Evolutionary conservation across 2,797 vertebrate species (phyloP).

Genomic region (Lacerta viridis): DNA sequence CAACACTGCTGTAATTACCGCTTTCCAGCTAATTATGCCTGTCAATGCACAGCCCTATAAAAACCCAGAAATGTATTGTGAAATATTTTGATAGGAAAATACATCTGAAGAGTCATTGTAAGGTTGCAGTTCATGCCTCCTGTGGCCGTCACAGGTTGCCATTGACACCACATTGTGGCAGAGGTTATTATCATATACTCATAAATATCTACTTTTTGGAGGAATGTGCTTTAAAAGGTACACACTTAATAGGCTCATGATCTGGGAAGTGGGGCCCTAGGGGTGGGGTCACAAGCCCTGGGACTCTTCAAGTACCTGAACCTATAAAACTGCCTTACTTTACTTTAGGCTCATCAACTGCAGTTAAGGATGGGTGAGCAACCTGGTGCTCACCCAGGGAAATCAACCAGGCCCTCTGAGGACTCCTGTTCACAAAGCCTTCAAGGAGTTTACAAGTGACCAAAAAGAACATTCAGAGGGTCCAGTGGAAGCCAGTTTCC

Average conservation of each 20-base stretch:
- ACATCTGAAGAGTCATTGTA: not conserved
- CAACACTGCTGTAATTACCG: not conserved
- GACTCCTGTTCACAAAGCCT: no score
- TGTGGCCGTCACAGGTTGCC: not conserved
- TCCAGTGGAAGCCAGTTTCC: not conserved
- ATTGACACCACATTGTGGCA: not conserved
- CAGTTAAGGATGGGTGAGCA: not conserved
- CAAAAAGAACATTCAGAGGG: not conserved
- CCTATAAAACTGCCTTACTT: no score
- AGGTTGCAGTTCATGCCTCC: not conserved
- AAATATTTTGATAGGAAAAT: conserved; percentile 7
- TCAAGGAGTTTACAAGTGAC: not conserved
- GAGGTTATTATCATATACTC: not conserved
- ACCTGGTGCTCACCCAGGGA: not conserved
- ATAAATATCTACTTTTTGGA: not conserved
- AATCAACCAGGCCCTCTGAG: not conserved
- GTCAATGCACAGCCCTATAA: not conserved
- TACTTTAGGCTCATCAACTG: no score
- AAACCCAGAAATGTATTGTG: not conserved
- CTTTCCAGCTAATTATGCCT: not conserved
- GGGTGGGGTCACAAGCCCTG: not conserved
- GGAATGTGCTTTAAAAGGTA: not conserved
- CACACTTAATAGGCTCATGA: not conserved
- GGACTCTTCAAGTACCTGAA: not conserved
- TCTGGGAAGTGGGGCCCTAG: no score